Evolutionary conservation across 2,797 vertebrate genomes (phyloP), one percentile per base, ranked within the genome.

Genomic region (Salmo trutta): DNA sequence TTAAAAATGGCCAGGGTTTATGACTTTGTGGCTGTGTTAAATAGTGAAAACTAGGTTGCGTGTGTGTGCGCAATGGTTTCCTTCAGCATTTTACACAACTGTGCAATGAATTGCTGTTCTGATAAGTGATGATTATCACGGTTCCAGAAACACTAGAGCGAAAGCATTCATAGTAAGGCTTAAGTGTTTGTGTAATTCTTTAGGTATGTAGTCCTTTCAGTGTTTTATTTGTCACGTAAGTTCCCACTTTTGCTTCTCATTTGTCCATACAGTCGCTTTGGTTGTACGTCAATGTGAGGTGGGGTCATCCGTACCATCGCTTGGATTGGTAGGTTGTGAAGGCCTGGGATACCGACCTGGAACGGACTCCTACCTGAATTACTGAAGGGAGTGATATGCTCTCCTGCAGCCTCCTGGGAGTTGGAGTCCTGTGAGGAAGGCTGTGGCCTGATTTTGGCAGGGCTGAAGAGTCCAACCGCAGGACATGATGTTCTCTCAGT

Each of bases 281-380:
- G 0, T 36, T 36, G 16, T 64, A 4, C 0, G 31, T 1, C 3
- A 0, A 62, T n/a, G 62, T 52, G 75, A 75, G 1, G 74, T 75
- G 56, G 81, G n/a, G 2, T 80, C 81, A 72, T 52, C 6, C 4
- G 72, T n/a, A 65, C 24, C 71, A 54, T 47, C 5, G 73, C 27
- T 69, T 31, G 76, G 14, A 82, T 67, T 0, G 79, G 79, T 12
- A 77, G 65, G 52, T 16, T 69, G 76, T 33, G 75, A 0, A 54
- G 5, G 8, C 24, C 73, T 7, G 73, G 76, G 21, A 54, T 27
- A 54, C 1, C 79, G n/a, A n/a, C n/a, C n/a, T n/a, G n/a, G n/a
- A n/a, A n/a, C n/a, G n/a, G 70, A 74, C 19, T 51, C 33, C 2
- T 0, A 0, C n/a, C 65, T 17, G 76, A 21, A 47, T 21, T 5